Conservation (phyloP, 2,797 vertebrate species). For the Holocentrus rufus region DNA sequence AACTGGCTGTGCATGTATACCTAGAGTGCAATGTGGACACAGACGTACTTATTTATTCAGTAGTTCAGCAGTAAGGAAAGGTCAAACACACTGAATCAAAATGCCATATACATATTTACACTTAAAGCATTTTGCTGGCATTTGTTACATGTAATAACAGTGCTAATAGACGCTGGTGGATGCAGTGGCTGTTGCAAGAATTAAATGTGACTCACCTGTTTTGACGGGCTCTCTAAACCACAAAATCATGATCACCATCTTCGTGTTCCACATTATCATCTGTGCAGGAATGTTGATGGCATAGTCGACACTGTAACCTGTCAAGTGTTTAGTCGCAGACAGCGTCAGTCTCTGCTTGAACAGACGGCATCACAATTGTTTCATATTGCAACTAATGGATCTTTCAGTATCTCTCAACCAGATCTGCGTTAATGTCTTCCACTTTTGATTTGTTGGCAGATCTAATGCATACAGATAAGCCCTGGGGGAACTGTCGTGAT, state of each 20-base stretch:
- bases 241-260: neutral
- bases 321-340: neutral
- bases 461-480: neutral
- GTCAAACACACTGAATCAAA: neutral
- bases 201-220: neutral
- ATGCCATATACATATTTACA: neutral
- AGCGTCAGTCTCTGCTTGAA: slow-evolving; percentile 25
- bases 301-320: slow-evolving; percentile 19
- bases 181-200: neutral
- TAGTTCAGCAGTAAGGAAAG: neutral
- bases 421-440: slow-evolving; percentile 12
- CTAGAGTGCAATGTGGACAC: neutral
- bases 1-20: neutral
- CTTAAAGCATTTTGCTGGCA: too few species aligned
- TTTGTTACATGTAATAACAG: too few species aligned
- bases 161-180: neutral
- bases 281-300: slow-evolving; percentile 5
- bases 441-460: slow-evolving; percentile 8
- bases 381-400: slow-evolving; percentile 35
- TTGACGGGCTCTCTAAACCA: too few species aligned
- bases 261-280: neutral
- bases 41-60: neutral
- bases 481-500: slow-evolving; percentile 6
- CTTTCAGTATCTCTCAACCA: slow-evolving; percentile 42
- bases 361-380: slow-evolving; percentile 41